phyloP scores from a whole-genome alignment of 2,888 invertebrate species.

The Morpho deidamia region DNA sequence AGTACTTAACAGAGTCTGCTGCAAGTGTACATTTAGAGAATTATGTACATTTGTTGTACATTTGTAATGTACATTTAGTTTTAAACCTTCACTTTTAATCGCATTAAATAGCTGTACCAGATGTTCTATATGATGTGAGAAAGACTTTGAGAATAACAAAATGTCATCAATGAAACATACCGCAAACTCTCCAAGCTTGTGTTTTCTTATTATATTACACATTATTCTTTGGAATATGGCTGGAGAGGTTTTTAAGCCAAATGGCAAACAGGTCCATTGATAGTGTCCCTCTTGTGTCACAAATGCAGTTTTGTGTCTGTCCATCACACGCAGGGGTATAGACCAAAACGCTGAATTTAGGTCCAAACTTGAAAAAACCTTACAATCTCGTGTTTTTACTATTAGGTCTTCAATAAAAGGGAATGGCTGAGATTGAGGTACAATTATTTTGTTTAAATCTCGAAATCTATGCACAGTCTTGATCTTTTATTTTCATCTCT shows the following conservation, averaged over 20 bases:
- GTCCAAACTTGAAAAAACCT: conserved; percentile 37
- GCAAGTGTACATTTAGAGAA: conserved; percentile 28
- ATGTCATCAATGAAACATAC: conserved; percentile 18
- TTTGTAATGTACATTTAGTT: too few relatives aligned
- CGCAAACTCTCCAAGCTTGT: conserved; percentile 8
- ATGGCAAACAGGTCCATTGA: conserved; percentile 29
- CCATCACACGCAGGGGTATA: conserved; percentile 34
- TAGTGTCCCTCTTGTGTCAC: too few relatives aligned
- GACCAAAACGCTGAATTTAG: conserved; percentile 48
- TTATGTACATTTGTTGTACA: too few relatives aligned
- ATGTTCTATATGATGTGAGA: conserved; percentile 25
- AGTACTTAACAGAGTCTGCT: conserved; percentile 21
- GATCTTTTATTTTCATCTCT: conserved; percentile 25
- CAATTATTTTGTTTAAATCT: conserved; percentile 36
- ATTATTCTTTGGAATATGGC: conserved; percentile 3
- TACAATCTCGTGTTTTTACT: conserved; percentile 37
- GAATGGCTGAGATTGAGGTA: conserved; percentile 38
- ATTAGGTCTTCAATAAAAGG: conserved; percentile 39
- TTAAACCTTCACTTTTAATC: conserved; percentile 26
- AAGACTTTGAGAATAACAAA: conserved; percentile 26
- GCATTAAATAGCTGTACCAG: conserved; percentile 19
- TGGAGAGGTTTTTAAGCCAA: conserved; percentile 3
- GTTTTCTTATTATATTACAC: conserved; percentile 6
- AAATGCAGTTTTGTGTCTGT: conserved; percentile 34
- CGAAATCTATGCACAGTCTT: conserved; percentile 35